phyloP scores from a whole-genome alignment of 1,140 invertebrate species.

The Pogonomyrmex barbatus region DNA sequence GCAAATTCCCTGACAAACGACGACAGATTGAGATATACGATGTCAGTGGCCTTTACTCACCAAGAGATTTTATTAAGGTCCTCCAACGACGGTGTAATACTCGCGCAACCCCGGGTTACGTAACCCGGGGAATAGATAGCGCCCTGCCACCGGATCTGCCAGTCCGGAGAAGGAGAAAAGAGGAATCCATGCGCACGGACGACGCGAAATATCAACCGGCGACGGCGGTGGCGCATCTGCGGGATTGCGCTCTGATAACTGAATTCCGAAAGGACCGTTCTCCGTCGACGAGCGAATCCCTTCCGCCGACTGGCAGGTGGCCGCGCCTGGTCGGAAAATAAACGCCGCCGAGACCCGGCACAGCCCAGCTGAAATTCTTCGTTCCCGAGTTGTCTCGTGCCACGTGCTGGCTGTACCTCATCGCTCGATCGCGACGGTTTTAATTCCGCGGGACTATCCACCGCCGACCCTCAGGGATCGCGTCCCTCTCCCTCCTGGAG shows the following conservation, averaged over 20 bases:
- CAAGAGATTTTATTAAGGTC: conserved; percentile 63
- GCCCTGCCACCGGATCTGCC: background rate
- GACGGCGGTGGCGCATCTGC: conserved; percentile 1
- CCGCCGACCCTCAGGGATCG: conserved; percentile 19
- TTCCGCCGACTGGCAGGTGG: conserved; percentile 11
- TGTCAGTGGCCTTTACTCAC: conserved; percentile 55
- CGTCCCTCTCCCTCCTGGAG: background rate
- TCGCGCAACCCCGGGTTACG: conserved; percentile 33
- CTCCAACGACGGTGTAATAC: conserved; percentile 60
- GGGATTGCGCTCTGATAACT: conserved; percentile 53
- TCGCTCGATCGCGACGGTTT: conserved; percentile 27
- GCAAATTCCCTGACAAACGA: conserved; percentile 64
- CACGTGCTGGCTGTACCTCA: conserved; percentile 17
- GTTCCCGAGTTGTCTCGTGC: background rate
- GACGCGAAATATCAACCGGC: conserved; percentile 51
- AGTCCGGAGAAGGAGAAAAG: conserved; percentile 26
- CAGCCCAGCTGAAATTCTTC: conserved; percentile 41
- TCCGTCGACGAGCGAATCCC: conserved; percentile 29
- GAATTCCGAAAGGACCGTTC: conserved; percentile 44
- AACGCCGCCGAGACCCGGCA: background rate
- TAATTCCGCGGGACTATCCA: conserved; percentile 53
- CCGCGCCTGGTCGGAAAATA: conserved; percentile 33
- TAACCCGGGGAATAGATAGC: conserved; percentile 58
- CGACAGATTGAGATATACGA: conserved; percentile 64
- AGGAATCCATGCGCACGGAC: conserved; percentile 16